Percentiles rank a stretch among this genome's conserved stretches.
Evolutionary conservation across 2,797 vertebrate genomes (phyloP).

Genomic region (Phyllotis vaccarum): DNA sequence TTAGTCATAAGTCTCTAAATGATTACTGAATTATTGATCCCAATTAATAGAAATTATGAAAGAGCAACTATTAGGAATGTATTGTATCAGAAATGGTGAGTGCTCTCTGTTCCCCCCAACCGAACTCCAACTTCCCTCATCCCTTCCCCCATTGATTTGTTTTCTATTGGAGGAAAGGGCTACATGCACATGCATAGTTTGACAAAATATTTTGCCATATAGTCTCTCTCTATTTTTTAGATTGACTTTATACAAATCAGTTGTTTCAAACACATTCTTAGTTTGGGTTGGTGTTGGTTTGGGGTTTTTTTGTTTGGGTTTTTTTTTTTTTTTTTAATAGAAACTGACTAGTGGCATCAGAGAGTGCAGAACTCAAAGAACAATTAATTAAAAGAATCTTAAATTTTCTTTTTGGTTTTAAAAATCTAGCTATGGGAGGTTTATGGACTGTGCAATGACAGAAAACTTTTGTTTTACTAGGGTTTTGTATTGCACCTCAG

Average conservation of each 20-base stretch:
- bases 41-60: slow-evolving; percentile 82
- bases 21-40: slow-evolving; percentile 81
- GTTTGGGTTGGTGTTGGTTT: neutral
- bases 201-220: slow-evolving; percentile 71
- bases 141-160: slow-evolving; percentile 72
- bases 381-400: slow-evolving; percentile 70
- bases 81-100: slow-evolving; percentile 73
- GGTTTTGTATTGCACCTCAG: neutral
- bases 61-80: slow-evolving; percentile 76
- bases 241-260: slow-evolving; percentile 75
- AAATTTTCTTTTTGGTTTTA: slow-evolving; percentile 71
- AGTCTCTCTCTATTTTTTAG: slow-evolving; percentile 74
- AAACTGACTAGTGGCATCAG: slow-evolving; percentile 33
- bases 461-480: neutral
- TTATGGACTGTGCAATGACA: slow-evolving; percentile 30
- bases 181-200: slow-evolving; percentile 50
- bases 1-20: slow-evolving; percentile 80
- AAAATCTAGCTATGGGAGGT: slow-evolving; percentile 61
- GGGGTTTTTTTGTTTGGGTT: too few species aligned
- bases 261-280: slow-evolving; percentile 79
- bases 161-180: slow-evolving; percentile 76
- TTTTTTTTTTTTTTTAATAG: slow-evolving; percentile 69
- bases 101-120: neutral
- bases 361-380: slow-evolving; percentile 52
- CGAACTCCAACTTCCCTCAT: too few species aligned